Evolutionary conservation across 2,888 invertebrate genomes (phyloP).

Genomic region (Orthonevra nobilis): DNA sequence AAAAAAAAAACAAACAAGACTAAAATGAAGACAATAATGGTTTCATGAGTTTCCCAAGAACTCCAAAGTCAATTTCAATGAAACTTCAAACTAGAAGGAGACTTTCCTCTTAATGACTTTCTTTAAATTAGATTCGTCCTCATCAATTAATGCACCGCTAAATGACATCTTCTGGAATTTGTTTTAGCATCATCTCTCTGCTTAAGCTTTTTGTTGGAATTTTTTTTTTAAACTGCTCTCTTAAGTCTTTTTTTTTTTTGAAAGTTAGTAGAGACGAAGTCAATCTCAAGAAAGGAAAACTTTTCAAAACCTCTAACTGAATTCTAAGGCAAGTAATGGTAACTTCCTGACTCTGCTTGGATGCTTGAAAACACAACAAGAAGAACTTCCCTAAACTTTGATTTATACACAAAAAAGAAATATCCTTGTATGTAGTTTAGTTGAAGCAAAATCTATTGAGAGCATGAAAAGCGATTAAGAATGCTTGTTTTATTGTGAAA

Average conservation of each 20-base stretch:
- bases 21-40: neutral
- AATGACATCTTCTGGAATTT: slow-evolving; percentile 10
- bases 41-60: neutral
- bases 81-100: neutral
- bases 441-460: neutral
- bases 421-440: slow-evolving; percentile 19
- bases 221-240: too few species aligned
- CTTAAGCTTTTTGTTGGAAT: too few species aligned
- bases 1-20: too few species aligned
- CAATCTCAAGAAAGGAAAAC: slow-evolving; percentile 3
- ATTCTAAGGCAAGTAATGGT: slow-evolving; percentile 2
- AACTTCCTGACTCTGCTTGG: neutral
- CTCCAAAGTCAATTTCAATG: slow-evolving; percentile 3
- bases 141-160: slow-evolving; percentile 23
- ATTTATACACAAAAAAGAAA: slow-evolving; percentile 5
- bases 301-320: slow-evolving; percentile 10
- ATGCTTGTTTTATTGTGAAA: neutral
- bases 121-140: slow-evolving; percentile 19
- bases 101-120: slow-evolving; percentile 17
- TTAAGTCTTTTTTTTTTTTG: neutral
- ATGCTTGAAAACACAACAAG: too few species aligned
- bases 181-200: slow-evolving; percentile 13
- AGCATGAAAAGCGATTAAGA: neutral
- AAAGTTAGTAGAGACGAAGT: slow-evolving; percentile 2
- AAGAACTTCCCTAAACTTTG: slow-evolving; percentile 26